These are phyloP conservation scores for Neosalanx taihuensis DNA, from an alignment of 2,797 vertebrate species.

Conservation along the genomic window DNA sequence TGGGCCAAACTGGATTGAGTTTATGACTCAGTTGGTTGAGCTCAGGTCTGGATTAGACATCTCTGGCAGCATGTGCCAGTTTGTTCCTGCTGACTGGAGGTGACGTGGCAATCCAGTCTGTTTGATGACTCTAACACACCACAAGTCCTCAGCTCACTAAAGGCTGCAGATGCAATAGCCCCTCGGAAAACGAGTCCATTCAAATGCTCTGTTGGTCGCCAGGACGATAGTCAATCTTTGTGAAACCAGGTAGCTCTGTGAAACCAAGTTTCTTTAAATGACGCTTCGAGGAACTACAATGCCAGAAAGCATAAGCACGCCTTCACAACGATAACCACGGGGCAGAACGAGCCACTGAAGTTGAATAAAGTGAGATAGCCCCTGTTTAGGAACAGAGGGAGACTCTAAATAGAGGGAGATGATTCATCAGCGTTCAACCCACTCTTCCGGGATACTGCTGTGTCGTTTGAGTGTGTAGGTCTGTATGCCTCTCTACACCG, in stretches of 20 bases:
- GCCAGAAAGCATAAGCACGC: too few relatives aligned
- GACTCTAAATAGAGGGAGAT: constrained; percentile 1
- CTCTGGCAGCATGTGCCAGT: neutral
- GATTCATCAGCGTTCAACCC: neutral
- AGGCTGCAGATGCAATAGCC: neutral
- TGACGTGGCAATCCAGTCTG: neutral
- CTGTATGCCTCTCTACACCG: neutral
- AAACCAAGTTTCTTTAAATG: too few relatives aligned
- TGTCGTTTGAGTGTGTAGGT: neutral
- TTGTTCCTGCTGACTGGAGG: neutral
- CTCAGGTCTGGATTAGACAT: neutral
- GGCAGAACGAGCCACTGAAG: neutral
- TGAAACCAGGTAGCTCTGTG: too few relatives aligned
- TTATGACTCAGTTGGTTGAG: neutral
- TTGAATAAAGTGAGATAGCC: neutral
- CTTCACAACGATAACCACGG: too few relatives aligned
- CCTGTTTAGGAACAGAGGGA: neutral
- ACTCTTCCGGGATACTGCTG: neutral
- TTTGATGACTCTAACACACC: neutral
- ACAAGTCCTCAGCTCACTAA: neutral
- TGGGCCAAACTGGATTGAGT: neutral
- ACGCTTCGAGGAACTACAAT: too few relatives aligned
- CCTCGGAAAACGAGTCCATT: neutral
- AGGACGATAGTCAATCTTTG: too few relatives aligned
- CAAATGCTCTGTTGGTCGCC: neutral